Evolutionary conservation across 2,797 vertebrate genomes (phyloP).

Genomic region (Sebastes vulpes): DNA sequence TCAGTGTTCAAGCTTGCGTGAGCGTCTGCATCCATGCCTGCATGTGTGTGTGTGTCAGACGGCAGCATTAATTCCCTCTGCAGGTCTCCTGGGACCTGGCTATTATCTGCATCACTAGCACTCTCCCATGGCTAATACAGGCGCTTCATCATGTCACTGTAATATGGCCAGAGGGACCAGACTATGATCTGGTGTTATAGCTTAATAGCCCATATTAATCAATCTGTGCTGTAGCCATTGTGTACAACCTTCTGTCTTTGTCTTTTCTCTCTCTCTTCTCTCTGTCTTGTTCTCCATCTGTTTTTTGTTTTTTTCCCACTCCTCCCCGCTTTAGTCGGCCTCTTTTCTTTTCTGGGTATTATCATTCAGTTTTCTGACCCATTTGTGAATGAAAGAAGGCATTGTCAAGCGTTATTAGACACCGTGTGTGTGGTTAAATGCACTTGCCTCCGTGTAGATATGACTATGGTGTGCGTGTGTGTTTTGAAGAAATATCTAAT

Average conservation of each 20-base stretch:
- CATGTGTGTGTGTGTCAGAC: constrained; percentile 40
- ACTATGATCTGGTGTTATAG: constrained; percentile 82
- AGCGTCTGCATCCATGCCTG: neutral
- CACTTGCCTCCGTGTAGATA: neutral
- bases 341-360: constrained; percentile 32
- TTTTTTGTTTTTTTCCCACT: constrained; percentile 13
- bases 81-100: constrained; percentile 76
- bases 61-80: constrained; percentile 78
- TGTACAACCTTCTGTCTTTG: constrained; percentile 67
- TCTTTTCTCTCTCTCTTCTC: constrained; percentile 38
- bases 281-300: constrained; percentile 53
- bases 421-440: neutral
- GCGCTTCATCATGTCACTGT: constrained; percentile 79
- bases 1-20: neutral
- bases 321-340: neutral
- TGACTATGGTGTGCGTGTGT: neutral
- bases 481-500: neutral
- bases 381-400: constrained; percentile 3
- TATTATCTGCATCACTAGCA: constrained; percentile 84
- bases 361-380: constrained; percentile 19
- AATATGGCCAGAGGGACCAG: constrained; percentile 79
- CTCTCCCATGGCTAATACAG: constrained; percentile 81
- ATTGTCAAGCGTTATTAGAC: neutral
- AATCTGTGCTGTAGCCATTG: constrained; percentile 61
- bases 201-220: constrained; percentile 81